Base-by-base conservation (phyloP, 2,888 invertebrate genomes). In the Melikaiella ostensackeni region DNA sequence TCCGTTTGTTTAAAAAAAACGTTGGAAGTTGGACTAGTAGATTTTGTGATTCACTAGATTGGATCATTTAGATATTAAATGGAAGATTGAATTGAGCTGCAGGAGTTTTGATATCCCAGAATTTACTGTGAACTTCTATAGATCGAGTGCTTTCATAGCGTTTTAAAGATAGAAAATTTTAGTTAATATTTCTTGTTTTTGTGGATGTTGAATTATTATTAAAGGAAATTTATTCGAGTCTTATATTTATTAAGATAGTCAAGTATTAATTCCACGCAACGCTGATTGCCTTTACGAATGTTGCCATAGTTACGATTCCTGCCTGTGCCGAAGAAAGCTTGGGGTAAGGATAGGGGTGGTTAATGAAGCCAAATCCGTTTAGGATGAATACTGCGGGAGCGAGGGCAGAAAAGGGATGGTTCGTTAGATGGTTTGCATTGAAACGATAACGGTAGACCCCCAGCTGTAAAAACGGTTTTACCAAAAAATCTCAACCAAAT, bases 351-450 rank as follows among this genome's bases (percentile, higher is more conserved):
- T 81, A 85, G 84, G 88, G 88, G 87, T 86, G 88, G 87, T 89
- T 90, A 90, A 90, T 89, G 90, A 90, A 89, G 89, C 89, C 88
- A 90, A 90, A 90, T 90, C 90, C 90, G 89, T 90, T 90, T 90
- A 90, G 88, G 88, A 89, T 89, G 89, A 90, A 89, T 88, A 85
- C 85, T 81, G 81, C 77, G 82, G 85, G 82, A 85, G 82, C 80
- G 76, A 81, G 83, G 82, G 82, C 84, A 82, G 85, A 83, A 83
- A 83, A 81, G 77, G 82, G 84, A 80, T 81, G 87, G 85, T 89
- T 90, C 90, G 88, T 89, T 90, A 89, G 89, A 82, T 83, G 84
- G 87, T 87, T 88, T 88, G 89, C 88, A 89, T 88, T 82, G 86
- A 83, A 82, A 86, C 84, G 85, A 84, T 84, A 86, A 86, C 84